phyloP scores from a whole-genome alignment of 2,113 vertebrate species.

The Brachyhypopomus occidentalis region DNA sequence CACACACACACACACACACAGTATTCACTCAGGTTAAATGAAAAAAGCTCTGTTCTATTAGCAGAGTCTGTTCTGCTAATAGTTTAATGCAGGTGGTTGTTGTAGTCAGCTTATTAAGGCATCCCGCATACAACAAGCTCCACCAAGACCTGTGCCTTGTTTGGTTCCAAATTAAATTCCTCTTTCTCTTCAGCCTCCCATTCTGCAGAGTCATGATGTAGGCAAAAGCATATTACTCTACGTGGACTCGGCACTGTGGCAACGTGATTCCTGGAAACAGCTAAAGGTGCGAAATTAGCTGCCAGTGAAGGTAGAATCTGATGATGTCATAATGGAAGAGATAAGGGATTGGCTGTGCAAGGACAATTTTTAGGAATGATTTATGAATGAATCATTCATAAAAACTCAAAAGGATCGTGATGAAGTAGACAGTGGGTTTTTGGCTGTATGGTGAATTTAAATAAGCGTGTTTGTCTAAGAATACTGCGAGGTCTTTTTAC shows the following conservation, averaged over 20 bases:
- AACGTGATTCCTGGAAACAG: slow-evolving; percentile 7
- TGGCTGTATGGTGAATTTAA: neutral
- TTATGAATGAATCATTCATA: no score
- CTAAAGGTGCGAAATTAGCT: neutral
- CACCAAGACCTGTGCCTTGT: neutral
- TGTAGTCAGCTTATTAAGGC: no score
- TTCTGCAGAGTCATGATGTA: neutral
- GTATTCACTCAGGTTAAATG: no score
- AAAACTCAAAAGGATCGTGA: no score
- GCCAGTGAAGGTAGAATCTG: neutral
- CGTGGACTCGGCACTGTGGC: slow-evolving; percentile 4
- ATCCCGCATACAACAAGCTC: neutral
- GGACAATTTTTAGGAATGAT: neutral
- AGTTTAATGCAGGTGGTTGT: neutral
- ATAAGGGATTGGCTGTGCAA: neutral
- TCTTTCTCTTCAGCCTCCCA: neutral
- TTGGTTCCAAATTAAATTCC: neutral
- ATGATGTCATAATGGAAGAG: neutral
- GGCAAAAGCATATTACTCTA: slow-evolving; percentile 35
- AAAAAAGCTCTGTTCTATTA: no score
- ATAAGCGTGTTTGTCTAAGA: neutral
- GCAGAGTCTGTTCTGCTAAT: no score
- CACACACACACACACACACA: no score
- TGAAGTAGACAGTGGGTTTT: no score
- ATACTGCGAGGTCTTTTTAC: neutral